phyloP scores from a whole-genome alignment of 2,113 vertebrate genomes.

The Caretta caretta region DNA sequence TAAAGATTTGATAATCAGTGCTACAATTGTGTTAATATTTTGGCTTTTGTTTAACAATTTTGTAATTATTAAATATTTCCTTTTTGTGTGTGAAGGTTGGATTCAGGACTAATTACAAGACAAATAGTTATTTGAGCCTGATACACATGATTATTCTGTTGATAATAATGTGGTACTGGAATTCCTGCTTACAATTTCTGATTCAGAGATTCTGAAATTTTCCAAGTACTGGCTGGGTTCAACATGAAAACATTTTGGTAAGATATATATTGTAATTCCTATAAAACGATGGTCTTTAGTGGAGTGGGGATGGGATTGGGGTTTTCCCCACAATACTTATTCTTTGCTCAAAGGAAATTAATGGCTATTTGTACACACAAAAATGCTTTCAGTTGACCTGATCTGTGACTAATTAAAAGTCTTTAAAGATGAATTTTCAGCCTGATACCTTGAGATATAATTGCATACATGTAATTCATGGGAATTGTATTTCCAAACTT shows the following conservation, averaged over 20 bases:
- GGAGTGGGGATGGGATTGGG: neutral
- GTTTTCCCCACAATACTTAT: neutral
- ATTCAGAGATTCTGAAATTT: neutral
- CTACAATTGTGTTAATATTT: neutral
- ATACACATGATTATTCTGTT: neutral
- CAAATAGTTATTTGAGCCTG: neutral
- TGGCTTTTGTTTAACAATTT: neutral
- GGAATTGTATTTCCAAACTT: conserved; percentile 3
- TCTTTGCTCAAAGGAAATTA: neutral
- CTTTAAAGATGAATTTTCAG: neutral
- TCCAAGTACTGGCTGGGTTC: neutral
- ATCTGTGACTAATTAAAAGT: neutral
- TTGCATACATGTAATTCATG: conserved; percentile 22
- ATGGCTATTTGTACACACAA: neutral
- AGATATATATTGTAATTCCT: neutral
- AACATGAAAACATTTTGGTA: neutral
- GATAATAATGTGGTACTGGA: neutral
- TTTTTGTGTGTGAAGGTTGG: neutral
- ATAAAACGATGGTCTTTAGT: neutral
- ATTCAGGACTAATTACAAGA: neutral
- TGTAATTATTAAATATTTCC: neutral
- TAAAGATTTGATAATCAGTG: neutral
- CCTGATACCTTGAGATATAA: neutral
- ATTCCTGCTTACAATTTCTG: conserved; percentile 13
- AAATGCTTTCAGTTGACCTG: neutral